Percentiles rank a stretch among this genome's conserved stretches.
Conservation (phyloP, 2,797 vertebrate species). For the Erpetoichthys calabaricus region DNA sequence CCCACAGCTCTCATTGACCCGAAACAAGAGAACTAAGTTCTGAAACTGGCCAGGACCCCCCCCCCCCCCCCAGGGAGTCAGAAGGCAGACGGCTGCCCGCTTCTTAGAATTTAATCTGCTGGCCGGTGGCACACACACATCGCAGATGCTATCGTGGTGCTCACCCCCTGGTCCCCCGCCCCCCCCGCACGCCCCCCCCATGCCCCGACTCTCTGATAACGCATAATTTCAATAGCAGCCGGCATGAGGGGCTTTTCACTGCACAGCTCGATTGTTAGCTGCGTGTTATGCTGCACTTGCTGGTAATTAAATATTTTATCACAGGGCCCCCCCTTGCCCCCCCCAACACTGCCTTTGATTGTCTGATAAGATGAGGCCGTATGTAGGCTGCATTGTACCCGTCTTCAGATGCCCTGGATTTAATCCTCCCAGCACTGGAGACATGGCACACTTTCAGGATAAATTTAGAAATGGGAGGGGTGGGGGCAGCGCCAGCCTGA, state of each 20-base stretch:
- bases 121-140: too few species aligned
- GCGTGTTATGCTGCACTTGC: slow-evolving; percentile 57
- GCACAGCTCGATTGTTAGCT: too few species aligned
- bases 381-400: slow-evolving; percentile 40
- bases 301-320: slow-evolving; percentile 62
- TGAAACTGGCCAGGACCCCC: too few species aligned
- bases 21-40: too few species aligned
- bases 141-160: too few species aligned
- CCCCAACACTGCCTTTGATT: slow-evolving; percentile 45
- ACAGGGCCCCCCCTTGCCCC: slow-evolving; percentile 40
- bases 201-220: slow-evolving; percentile 48
- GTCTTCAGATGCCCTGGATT: slow-evolving; percentile 49
- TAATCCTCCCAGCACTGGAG: slow-evolving; percentile 73
- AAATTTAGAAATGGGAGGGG: slow-evolving; percentile 66
- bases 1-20: too few species aligned
- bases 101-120: too few species aligned
- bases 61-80: too few species aligned
- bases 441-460: slow-evolving; percentile 78
- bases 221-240: slow-evolving; percentile 58
- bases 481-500: slow-evolving; percentile 15
- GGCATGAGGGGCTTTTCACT: too few species aligned
- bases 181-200: too few species aligned
- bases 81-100: too few species aligned
- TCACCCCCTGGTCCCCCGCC: too few species aligned
- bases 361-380: slow-evolving; percentile 48